phyloP scores from a whole-genome alignment of 2,888 invertebrate species.

The Latrodectus hesperus region DNA sequence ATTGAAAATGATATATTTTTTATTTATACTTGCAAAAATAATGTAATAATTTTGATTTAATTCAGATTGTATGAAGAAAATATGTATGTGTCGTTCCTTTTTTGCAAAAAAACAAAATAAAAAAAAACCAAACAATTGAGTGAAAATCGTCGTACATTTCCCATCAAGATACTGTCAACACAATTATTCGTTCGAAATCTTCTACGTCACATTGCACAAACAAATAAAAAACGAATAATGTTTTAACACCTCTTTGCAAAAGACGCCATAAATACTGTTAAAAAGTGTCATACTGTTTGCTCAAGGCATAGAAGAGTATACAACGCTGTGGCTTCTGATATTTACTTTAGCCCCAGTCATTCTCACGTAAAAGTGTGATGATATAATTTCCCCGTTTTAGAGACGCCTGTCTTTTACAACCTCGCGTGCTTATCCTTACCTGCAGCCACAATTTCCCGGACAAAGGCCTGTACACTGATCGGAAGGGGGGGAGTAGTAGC shows the following conservation, averaged over 20 bases:
- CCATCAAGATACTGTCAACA: background rate
- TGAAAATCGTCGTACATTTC: too few relatives aligned
- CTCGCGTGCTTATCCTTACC: conserved; percentile 5
- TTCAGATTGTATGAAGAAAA: too few relatives aligned
- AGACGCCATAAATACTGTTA: background rate
- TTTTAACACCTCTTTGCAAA: background rate
- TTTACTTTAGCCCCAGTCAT: conserved; percentile 12
- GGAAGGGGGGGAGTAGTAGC: background rate
- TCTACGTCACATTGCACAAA: background rate
- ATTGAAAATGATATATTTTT: too few relatives aligned
- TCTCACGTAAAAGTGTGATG: conserved; percentile 20
- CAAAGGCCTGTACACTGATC: too few relatives aligned
- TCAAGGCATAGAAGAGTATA: background rate
- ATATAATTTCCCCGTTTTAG: conserved; percentile 20
- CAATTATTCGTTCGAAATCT: background rate
- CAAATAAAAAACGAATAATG: background rate
- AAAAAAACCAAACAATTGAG: too few relatives aligned
- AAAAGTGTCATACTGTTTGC: background rate
- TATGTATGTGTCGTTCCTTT: too few relatives aligned
- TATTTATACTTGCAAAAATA: too few relatives aligned
- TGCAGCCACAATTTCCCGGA: background rate
- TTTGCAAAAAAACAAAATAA: too few relatives aligned
- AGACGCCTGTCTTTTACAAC: conserved; percentile 30
- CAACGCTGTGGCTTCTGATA: background rate
- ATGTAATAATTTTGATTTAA: too few relatives aligned